phyloP scores from a whole-genome alignment of 2,113 vertebrate species.

The Dasypus novemcinctus region DNA sequence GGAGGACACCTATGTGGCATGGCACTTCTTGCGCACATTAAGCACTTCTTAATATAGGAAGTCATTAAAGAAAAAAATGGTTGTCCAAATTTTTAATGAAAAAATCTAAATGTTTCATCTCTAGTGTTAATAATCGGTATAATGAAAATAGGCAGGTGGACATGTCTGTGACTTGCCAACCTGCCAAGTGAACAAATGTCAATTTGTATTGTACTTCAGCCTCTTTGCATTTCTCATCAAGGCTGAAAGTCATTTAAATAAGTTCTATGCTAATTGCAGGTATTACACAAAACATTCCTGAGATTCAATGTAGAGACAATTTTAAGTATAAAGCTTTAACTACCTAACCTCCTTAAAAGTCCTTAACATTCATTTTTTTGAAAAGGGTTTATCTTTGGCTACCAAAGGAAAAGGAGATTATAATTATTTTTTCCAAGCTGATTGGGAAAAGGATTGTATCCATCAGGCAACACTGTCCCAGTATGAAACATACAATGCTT shows the following conservation, averaged over 20 bases:
- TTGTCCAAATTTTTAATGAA: background rate
- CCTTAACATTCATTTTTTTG: slow-evolving; percentile 51
- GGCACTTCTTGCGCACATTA: too few relatives aligned
- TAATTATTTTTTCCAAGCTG: slow-evolving; percentile 13
- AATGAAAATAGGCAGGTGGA: background rate
- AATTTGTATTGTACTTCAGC: background rate
- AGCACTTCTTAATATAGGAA: background rate
- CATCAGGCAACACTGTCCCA: rapidly evolving
- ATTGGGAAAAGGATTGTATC: background rate
- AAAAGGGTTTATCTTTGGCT: slow-evolving; percentile 57
- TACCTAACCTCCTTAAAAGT: slow-evolving; percentile 27
- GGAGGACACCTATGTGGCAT: too few relatives aligned
- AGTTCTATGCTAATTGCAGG: slow-evolving; percentile 43
- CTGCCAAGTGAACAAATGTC: slow-evolving; percentile 2
- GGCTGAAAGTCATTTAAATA: slow-evolving; percentile 48
- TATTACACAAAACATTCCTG: slow-evolving; percentile 56
- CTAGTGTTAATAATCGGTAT: background rate
- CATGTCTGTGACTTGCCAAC: background rate
- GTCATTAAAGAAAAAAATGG: background rate
- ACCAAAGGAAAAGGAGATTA: slow-evolving; percentile 37
- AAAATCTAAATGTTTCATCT: slow-evolving; percentile 10
- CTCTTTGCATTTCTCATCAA: slow-evolving; percentile 51
- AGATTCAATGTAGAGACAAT: slow-evolving; percentile 53
- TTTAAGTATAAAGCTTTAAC: slow-evolving; percentile 34
- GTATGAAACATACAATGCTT: background rate